Percentiles rank a stretch among this genome's conserved stretches.
These are phyloP conservation scores for Cyclina sinensis DNA, from an alignment of 1,140 invertebrate species.

Conservation along the genomic window DNA sequence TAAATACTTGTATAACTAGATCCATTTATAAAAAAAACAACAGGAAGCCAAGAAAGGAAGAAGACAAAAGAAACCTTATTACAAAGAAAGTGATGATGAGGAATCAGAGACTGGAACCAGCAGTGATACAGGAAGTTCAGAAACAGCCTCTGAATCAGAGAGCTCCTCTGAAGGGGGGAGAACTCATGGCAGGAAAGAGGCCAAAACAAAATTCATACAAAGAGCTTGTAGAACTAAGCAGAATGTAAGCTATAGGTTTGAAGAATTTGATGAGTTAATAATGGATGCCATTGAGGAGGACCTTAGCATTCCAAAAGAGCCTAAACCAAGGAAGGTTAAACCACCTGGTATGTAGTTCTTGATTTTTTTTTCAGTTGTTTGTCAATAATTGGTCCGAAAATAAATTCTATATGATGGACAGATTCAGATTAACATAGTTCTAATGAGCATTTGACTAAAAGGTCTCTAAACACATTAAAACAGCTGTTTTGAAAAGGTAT, in stretches of 20 bases:
- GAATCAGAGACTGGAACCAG: conserved; percentile 85
- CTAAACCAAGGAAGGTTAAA: conserved; percentile 65
- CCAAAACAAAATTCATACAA: conserved; percentile 67
- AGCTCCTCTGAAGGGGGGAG: conserved; percentile 15
- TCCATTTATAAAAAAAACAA: too few species aligned
- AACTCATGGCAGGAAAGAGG: conserved; percentile 84
- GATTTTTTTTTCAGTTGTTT: too few species aligned
- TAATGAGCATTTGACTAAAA: too few species aligned
- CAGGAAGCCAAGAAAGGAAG: conserved; percentile 21
- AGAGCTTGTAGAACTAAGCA: conserved; percentile 83
- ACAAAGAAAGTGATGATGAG: conserved; percentile 38
- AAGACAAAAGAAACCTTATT: conserved; percentile 84
- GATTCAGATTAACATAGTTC: too few species aligned
- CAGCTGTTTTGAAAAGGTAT: too few species aligned
- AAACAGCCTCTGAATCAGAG: conserved; percentile 42
- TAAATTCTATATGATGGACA: too few species aligned
- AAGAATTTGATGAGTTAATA: conserved; percentile 97
- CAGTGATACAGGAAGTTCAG: conserved; percentile 24
- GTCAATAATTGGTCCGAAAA: too few species aligned
- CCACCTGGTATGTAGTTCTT: conserved; percentile 62
- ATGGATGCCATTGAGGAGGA: conserved; percentile 94
- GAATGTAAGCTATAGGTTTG: conserved; percentile 92
- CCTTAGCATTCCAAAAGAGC: conserved; percentile 74
- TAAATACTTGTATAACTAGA: too few species aligned
- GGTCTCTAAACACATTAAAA: too few species aligned